A percentile compares a stretch with the other conserved stretches of the same genome.
Evolutionary conservation across 2,888 invertebrate genomes (phyloP).

Genomic region (Drosophila anceps): DNA sequence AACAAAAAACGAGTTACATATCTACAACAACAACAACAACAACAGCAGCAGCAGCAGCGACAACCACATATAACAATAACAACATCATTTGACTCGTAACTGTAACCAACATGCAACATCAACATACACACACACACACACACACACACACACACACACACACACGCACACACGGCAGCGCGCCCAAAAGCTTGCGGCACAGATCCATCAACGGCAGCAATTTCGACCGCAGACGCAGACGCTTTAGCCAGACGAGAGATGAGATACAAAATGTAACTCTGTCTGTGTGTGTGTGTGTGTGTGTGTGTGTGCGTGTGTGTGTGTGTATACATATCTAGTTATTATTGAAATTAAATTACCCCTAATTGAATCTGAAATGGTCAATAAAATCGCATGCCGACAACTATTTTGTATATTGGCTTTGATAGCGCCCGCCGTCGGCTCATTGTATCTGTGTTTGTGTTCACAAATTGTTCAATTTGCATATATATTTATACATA

Average conservation of each 20-base stretch:
- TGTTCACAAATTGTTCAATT: constrained; percentile 55
- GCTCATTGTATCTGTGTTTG: constrained; percentile 26
- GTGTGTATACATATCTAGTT: constrained; percentile 63
- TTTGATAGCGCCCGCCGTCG: constrained; percentile 60
- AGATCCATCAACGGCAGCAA: constrained; percentile 44
- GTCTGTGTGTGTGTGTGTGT: background rate
- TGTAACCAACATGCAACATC: constrained; percentile 43
- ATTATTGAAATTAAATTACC: constrained; percentile 81
- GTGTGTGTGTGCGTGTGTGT: constrained; percentile 15
- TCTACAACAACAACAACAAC: constrained; percentile 1
- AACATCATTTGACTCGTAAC: constrained; percentile 42
- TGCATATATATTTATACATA: constrained; percentile 50
- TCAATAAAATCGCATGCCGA: constrained; percentile 80
- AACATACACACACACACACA: too few relatives aligned
- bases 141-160: too few relatives aligned
- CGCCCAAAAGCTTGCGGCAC: constrained; percentile 53
- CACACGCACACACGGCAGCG: too few relatives aligned
- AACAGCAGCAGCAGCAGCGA: background rate
- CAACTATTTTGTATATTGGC: constrained; percentile 68
- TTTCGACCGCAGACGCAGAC: constrained; percentile 15
- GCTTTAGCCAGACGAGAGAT: background rate
- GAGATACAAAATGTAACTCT: constrained; percentile 49
- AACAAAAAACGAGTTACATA: constrained; percentile 34
- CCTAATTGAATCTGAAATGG: constrained; percentile 80
- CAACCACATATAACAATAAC: constrained; percentile 6